phyloP scores from a whole-genome alignment of 2,113 vertebrate species.

The Mionectes macconnelli region DNA sequence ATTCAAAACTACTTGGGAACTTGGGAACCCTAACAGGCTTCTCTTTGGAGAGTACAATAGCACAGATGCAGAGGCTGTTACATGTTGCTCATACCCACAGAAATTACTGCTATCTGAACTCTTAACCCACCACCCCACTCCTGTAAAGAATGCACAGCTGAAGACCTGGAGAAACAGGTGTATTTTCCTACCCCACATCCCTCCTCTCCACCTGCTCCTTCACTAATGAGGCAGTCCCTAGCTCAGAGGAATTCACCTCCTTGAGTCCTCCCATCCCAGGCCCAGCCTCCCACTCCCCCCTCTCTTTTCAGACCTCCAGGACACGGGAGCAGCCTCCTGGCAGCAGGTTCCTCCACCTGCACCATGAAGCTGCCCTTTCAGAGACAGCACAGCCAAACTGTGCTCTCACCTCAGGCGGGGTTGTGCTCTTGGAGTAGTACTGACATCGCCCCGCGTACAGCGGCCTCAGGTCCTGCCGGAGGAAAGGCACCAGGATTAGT shows the following conservation, averaged over 20 bases:
- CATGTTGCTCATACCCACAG: neutral
- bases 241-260: neutral
- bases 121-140: neutral
- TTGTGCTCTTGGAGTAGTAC: slow-evolving; percentile 84
- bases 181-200: neutral
- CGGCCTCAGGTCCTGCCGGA: slow-evolving; percentile 88
- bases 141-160: neutral
- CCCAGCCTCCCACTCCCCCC: neutral
- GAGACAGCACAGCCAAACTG: neutral
- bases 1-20: neutral
- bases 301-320: neutral
- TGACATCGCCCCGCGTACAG: slow-evolving; percentile 91
- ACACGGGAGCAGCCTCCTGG: neutral
- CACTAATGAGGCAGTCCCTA: neutral
- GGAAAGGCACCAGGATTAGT: neutral
- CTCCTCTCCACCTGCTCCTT: neutral
- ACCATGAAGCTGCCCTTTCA: neutral
- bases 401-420: slow-evolving; percentile 73
- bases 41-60: neutral
- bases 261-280: fast-evolving
- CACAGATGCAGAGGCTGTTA: neutral
- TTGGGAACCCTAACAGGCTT: neutral
- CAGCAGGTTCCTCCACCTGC: neutral
- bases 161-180: neutral
- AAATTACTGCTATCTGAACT: neutral